phyloP scores from a whole-genome alignment of 2,797 vertebrate species.

The Champsocephalus gunnari region DNA sequence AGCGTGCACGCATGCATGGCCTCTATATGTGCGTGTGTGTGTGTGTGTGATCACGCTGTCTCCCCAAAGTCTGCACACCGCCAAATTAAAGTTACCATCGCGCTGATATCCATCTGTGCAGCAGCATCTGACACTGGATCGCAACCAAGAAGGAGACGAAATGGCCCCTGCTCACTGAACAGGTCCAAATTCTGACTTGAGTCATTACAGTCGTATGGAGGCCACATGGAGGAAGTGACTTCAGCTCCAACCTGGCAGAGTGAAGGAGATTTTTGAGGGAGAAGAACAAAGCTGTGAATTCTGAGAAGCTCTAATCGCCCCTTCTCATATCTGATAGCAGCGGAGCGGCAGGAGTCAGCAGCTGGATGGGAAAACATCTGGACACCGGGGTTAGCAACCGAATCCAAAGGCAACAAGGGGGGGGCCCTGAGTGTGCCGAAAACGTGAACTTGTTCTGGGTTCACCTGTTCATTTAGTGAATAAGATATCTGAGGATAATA shows the following conservation, averaged over 20 bases:
- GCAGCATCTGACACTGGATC: slow-evolving; percentile 54
- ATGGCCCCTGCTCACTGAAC: background rate
- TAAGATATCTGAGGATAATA: background rate
- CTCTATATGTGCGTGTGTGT: background rate
- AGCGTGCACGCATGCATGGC: background rate
- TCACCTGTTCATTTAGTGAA: background rate
- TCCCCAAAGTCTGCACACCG: slow-evolving; percentile 64
- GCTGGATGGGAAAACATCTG: slow-evolving; percentile 59
- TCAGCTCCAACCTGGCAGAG: slow-evolving; percentile 23
- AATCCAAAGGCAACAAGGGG: background rate
- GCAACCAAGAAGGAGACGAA: background rate
- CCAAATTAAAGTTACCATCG: slow-evolving; percentile 69
- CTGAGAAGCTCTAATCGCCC: slow-evolving; percentile 47
- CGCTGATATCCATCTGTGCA: slow-evolving; percentile 58
- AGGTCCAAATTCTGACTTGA: background rate
- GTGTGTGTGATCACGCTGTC: slow-evolving; percentile 33
- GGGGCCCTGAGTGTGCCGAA: background rate
- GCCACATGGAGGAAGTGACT: slow-evolving; percentile 31
- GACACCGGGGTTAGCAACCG: slow-evolving; percentile 15
- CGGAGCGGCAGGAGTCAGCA: slow-evolving; percentile 45
- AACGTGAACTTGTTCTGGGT: background rate
- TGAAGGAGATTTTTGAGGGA: slow-evolving; percentile 10
- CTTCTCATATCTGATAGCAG: slow-evolving; percentile 55
- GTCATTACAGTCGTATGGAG: background rate
- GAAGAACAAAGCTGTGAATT: slow-evolving; percentile 44